Evolutionary conservation across 1,140 invertebrate species (phyloP), one percentile per base, ranked within the genome.

Genomic region (Alviniconcha marisindica): DNA sequence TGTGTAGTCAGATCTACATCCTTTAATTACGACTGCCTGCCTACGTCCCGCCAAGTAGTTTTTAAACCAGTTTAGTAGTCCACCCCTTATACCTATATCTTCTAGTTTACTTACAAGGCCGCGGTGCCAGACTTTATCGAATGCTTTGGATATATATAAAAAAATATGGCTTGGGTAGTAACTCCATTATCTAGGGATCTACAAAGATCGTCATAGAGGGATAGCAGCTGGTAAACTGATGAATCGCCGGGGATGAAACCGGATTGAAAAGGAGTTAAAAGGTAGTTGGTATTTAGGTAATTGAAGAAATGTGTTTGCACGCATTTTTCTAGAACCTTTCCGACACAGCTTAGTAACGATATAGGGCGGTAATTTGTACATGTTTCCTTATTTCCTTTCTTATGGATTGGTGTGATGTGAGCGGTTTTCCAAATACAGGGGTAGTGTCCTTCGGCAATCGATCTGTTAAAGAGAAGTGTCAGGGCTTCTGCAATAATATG

Each of bases 341-440:
- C 56, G 21, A 60, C 48, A 60, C 56, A 60, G 2, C 56, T 60
- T n/a, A 60, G 28, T 7, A 60, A 2, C n/a, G 56, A n/a, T 7
- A 60, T 60, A 24, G n/a, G 56, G n/a, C 56, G 56, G 56, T 60
- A 60, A n/a, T 60, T 60, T 60, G 0, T n/a, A 60, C 56, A 60
- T 7, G 21, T 60, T 14, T 60, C 7, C 28, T n/a, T 24, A 24
- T 60, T n/a, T 60, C 56, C 56, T 60, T 60, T 60, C 28, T 60
- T 4, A 5, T n/a, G 28, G 14, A 60, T 60, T 60, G 56, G 56
- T n/a, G 56, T 60, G 7, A 60, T n/a, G 28, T n/a, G 56, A 5
- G 56, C 56, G 7, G 28, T 7, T 60, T 60, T 60, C 56, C 56
- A 60, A n/a, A 60, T n/a, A 24, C 21, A 60, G 1, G 56, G 56